A percentile compares a stretch with the other conserved stretches of the same genome.
These are phyloP conservation scores for Sphenopsis melanotis DNA, from an alignment of 2,797 vertebrate species.

Conservation along the genomic window DNA sequence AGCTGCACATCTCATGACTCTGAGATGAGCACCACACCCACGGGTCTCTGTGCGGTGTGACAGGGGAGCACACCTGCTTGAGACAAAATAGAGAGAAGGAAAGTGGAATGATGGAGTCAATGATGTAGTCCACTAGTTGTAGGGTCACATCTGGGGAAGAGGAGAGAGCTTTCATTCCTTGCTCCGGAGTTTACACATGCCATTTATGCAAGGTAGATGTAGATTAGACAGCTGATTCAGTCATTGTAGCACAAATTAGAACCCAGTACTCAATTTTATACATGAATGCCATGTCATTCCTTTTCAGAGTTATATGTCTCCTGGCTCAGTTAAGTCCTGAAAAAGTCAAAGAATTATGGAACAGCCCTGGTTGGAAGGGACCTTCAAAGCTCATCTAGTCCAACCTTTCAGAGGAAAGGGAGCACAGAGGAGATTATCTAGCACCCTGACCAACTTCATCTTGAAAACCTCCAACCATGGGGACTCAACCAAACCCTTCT, in stretches of 20 bases:
- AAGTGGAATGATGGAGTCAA: not conserved
- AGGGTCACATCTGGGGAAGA: not conserved
- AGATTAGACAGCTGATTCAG: not conserved
- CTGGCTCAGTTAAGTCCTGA: not conserved
- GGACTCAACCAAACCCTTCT: not conserved
- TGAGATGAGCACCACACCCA: not conserved
- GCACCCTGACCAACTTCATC: not conserved
- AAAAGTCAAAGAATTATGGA: not conserved
- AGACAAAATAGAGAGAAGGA: not conserved
- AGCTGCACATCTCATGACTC: not conserved
- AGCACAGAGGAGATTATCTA: not conserved
- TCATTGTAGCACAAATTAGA: not conserved
- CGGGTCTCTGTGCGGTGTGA: not conserved
- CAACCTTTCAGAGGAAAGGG: not conserved
- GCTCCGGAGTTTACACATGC: not conserved
- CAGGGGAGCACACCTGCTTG: not conserved
- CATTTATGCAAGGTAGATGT: not conserved
- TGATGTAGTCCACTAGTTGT: not conserved
- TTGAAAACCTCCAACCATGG: not conserved
- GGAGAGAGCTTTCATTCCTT: not conserved
- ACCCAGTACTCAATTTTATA: not conserved
- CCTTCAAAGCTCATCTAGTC: not conserved
- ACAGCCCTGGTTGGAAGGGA: not conserved
- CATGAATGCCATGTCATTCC: not conserved
- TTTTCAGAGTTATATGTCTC: not conserved